These are phyloP conservation scores for Papilio protenor DNA, from an alignment of 2,888 invertebrate species.

Conservation along the genomic window DNA sequence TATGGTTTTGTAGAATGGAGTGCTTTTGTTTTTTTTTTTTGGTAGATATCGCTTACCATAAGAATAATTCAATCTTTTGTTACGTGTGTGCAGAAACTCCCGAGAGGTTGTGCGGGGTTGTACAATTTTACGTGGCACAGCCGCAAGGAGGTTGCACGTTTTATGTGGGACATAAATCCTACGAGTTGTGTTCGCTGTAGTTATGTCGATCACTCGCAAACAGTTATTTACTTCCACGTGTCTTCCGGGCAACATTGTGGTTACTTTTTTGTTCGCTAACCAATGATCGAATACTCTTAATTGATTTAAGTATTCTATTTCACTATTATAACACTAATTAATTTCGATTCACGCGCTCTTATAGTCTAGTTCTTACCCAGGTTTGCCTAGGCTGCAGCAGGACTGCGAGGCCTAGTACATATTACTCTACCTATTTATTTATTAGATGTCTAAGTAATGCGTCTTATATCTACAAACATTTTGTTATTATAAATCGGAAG, in stretches of 20 bases:
- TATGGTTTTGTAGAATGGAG: neutral
- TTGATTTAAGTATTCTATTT: neutral
- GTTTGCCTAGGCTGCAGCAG: too few species aligned
- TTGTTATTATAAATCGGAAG: neutral
- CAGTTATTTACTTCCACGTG: neutral
- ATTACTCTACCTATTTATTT: neutral
- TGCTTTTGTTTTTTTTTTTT: neutral
- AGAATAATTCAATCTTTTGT: constrained; percentile 25
- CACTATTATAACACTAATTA: neutral
- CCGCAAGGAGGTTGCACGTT: constrained; percentile 30
- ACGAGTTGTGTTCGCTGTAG: constrained; percentile 15
- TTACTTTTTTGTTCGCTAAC: neutral
- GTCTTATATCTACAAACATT: neutral
- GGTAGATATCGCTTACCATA: constrained; percentile 1
- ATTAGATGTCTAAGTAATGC: neutral
- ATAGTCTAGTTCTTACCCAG: neutral
- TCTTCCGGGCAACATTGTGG: constrained; percentile 22
- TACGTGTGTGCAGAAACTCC: constrained; percentile 27
- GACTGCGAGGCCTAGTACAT: too few species aligned
- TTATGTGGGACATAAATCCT: constrained; percentile 40
- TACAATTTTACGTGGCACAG: constrained; percentile 32
- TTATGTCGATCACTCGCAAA: constrained; percentile 32
- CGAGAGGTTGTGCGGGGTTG: constrained; percentile 7
- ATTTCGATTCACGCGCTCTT: neutral
- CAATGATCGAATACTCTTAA: neutral